Conservation (phyloP, 2,888 invertebrate genomes). For the Plemyria rubiginata region DNA sequence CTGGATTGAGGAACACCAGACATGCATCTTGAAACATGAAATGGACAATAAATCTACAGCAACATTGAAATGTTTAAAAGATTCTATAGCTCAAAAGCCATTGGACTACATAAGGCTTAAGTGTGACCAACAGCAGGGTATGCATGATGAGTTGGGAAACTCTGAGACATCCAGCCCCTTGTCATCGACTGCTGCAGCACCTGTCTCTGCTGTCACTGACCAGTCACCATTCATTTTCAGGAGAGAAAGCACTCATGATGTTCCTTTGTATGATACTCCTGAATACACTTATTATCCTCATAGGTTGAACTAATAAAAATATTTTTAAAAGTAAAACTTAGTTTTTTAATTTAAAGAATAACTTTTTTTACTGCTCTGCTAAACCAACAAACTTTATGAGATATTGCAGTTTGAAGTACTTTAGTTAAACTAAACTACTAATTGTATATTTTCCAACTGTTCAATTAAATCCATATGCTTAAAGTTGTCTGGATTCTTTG, state of each 20-base stretch:
- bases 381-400: background rate
- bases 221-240: background rate
- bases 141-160: background rate
- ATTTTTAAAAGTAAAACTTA: background rate
- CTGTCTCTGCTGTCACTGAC: background rate
- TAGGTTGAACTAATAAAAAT: constrained; percentile 56
- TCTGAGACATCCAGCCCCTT: background rate
- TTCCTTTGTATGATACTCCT: constrained; percentile 55
- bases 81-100: constrained; percentile 52
- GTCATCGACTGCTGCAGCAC: background rate
- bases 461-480: constrained; percentile 92
- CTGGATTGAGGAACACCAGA: constrained; percentile 44
- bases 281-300: constrained; percentile 71
- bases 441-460: constrained; percentile 88
- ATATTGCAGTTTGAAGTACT: background rate
- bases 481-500: constrained; percentile 89
- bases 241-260: background rate
- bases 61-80: constrained; percentile 21
- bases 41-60: constrained; percentile 30
- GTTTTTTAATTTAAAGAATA: background rate
- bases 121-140: constrained; percentile 2
- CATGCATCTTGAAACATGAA: constrained; percentile 43
- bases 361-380: background rate
- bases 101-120: constrained; percentile 52
- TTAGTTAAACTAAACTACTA: constrained; percentile 55